Base-by-base conservation (phyloP, 2,113 vertebrate genomes). In the Urocolius indicus region DNA sequence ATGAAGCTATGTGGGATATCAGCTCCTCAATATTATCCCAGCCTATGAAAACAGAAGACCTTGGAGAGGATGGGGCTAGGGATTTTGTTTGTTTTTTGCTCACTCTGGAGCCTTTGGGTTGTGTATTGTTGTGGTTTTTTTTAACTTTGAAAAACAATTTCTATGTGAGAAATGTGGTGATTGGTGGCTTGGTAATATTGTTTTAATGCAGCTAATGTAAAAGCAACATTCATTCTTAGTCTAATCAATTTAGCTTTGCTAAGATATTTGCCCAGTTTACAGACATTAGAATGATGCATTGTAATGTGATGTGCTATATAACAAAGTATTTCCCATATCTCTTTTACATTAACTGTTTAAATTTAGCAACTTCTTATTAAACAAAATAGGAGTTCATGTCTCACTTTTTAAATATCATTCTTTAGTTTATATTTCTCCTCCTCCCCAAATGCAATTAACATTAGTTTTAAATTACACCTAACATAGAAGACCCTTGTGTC, bases 371-470 rank as follows among this genome's bases (percentile, higher is more conserved):
- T 89, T 90, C 75, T 51, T 83, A 77, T 77, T 88, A 90, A 83
- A 72, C 18, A 88, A 91, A 93, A 71, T 13, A 81, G 23, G 41
- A 91, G 43, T 71, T 88, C 59, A 88, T 86, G 10, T 61, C 51
- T 94, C 46, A 69, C 9, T 79, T 86, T 84, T 84, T 80, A 69
- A 4, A 74, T 86, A 77, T 27, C 34, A 59, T 67, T 48, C 51
- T 80, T 83, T 41, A 84, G 68, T 96, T 96, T 94, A 63, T 80
- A 87, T 85, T 83, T 95, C 73, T 87, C 48, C 29, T 68, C 72
- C 63, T 88, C 38, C 93, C 75, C 58, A 88, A 93, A 80, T 32
- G 75, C 94, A 94, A 95, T 94, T 94, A 95, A 93, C 94, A 96
- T 95, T 94, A 95, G 41, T 79, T 90, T 80, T 80, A 81, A 93